phyloP scores from a whole-genome alignment of 2,113 vertebrate species.

The Rafetus swinhoei region DNA sequence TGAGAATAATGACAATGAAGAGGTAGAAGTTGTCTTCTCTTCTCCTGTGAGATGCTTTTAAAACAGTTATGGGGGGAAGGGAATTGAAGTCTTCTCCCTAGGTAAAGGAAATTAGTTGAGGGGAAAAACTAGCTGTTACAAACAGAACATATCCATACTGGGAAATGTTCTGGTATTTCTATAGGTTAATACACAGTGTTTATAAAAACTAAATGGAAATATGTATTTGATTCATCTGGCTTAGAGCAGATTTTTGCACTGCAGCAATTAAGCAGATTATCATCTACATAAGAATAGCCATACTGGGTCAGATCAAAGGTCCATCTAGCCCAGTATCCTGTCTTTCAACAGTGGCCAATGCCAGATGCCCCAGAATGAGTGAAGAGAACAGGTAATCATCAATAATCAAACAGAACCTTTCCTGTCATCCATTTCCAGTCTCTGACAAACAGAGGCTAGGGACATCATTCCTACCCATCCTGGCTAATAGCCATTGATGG shows the following conservation, averaged over 20 bases:
- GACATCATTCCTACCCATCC: no score
- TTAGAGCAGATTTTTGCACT: neutral
- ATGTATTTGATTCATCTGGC: neutral
- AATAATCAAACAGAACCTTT: no score
- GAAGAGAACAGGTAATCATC: no score
- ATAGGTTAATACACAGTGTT: neutral
- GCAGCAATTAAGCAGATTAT: neutral
- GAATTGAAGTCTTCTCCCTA: neutral
- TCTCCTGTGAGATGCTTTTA: neutral
- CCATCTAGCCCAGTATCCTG: no score
- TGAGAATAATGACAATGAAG: neutral
- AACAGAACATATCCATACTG: neutral
- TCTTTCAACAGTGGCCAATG: no score
- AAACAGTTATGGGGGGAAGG: neutral
- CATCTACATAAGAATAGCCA: neutral
- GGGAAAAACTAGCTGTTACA: neutral
- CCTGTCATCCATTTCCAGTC: no score
- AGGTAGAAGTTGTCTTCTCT: neutral
- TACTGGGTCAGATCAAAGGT: no score
- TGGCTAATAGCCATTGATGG: no score
- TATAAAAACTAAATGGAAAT: neutral
- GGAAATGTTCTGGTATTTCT: neutral
- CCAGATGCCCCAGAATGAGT: no score
- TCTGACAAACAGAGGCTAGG: no score
- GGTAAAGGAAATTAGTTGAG: fast-evolving